Conservation (phyloP, 2,888 invertebrate species). For the Tanypteryx hageni region DNA sequence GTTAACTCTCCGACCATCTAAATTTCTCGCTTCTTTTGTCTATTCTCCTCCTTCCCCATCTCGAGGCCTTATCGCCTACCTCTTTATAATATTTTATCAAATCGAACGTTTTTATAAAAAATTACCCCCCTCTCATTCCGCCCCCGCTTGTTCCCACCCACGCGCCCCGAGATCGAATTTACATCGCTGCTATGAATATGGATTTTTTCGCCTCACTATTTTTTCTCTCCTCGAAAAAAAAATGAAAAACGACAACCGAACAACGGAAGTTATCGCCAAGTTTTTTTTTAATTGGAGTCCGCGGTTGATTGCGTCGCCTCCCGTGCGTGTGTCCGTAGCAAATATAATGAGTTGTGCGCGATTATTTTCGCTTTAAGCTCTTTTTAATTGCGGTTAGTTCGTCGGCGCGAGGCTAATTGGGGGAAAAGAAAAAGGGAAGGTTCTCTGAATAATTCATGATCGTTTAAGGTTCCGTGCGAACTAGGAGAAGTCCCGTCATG, state of each 20-base stretch:
- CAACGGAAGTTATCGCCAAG: slow-evolving; percentile 6
- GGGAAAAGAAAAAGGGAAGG: background rate
- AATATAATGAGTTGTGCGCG: slow-evolving; percentile 6
- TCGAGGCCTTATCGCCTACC: background rate
- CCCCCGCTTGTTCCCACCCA: background rate
- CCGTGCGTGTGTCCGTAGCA: background rate
- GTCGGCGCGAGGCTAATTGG: background rate
- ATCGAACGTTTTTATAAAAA: background rate
- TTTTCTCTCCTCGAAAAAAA: background rate
- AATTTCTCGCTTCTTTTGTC: background rate
- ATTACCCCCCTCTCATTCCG: background rate
- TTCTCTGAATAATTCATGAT: no score
- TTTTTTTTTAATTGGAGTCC: slow-evolving; percentile 14
- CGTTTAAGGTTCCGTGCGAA: no score
- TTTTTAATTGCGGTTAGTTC: slow-evolving; percentile 47
- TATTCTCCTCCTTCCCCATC: background rate
- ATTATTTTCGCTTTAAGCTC: background rate
- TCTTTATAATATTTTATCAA: background rate
- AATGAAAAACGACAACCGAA: slow-evolving; percentile 34
- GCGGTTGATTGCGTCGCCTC: background rate
- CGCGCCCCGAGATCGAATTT: slow-evolving; percentile 3
- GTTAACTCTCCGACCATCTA: background rate
- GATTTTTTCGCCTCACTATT: slow-evolving; percentile 2
- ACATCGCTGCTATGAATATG: slow-evolving; percentile 15
- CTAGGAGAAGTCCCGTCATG: no score